phyloP scores from a whole-genome alignment of 1,140 invertebrate genomes.

The Asobara japonica region DNA sequence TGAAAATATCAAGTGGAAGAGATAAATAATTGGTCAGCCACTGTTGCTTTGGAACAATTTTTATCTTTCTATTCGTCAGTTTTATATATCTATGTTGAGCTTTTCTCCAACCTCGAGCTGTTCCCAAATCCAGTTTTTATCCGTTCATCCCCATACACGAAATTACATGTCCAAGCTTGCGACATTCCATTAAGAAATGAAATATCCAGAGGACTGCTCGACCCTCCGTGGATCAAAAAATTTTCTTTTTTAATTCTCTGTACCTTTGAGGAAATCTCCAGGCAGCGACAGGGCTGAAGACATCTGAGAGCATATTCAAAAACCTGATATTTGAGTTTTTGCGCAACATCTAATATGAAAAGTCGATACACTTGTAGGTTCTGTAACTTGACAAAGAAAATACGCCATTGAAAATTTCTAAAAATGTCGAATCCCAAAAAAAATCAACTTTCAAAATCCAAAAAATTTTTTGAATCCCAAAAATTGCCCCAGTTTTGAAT shows the following conservation, averaged over 20 bases:
- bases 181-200: constrained; percentile 26
- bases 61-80: not conserved
- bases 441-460: too few species aligned
- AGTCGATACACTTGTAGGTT: too few species aligned
- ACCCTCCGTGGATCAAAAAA: not conserved
- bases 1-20: too few species aligned
- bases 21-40: too few species aligned
- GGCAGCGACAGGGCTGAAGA: not conserved
- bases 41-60: too few species aligned
- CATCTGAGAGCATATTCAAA: not conserved
- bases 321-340: not conserved
- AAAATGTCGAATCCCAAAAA: too few species aligned
- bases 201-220: not conserved
- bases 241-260: not conserved
- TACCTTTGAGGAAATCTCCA: not conserved
- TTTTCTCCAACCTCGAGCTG: not conserved
- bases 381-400: too few species aligned
- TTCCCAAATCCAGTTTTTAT: constrained; percentile 12
- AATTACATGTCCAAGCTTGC: constrained; percentile 1
- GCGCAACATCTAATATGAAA: too few species aligned
- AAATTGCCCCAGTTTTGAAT: too few species aligned
- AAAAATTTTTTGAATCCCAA: too few species aligned
- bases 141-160: constrained; percentile 9
- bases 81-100: not conserved
- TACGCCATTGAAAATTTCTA: too few species aligned